Evolutionary conservation across 2,113 vertebrate species (phyloP).

Genomic region (Corythornis cristatus): DNA sequence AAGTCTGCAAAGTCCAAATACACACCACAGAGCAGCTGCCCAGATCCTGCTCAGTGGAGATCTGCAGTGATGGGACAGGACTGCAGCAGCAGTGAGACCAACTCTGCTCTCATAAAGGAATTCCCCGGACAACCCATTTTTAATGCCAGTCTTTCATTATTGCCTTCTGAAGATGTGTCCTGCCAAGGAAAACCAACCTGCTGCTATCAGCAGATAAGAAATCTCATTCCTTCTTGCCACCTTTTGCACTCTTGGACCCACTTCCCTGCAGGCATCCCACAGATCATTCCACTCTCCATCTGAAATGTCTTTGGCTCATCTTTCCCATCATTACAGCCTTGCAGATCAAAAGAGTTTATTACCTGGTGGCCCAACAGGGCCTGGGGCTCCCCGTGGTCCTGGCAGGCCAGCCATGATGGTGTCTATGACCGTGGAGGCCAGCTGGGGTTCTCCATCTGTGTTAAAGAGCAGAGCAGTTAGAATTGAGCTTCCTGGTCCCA

Average conservation of each 20-base stretch:
- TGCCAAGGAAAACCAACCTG: not conserved
- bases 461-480: not conserved
- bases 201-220: not conserved
- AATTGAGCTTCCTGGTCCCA: not conserved
- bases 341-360: not conserved
- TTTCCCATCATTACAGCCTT: not conserved
- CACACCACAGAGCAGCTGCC: not conserved
- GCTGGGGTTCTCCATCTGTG: slow-evolving; percentile 73
- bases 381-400: slow-evolving; percentile 77
- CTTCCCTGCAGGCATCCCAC: not conserved
- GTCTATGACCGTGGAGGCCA: slow-evolving; percentile 77
- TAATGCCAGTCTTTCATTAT: not conserved
- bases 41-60: not conserved
- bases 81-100: not conserved
- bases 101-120: not conserved
- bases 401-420: slow-evolving; percentile 78
- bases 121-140: not conserved
- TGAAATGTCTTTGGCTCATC: not conserved
- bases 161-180: not conserved
- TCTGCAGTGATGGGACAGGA: not conserved
- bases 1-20: not conserved
- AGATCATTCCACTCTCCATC: not conserved
- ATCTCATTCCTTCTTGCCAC: not conserved
- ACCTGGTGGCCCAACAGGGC: slow-evolving; percentile 77
- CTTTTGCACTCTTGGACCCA: not conserved